A percentile compares a stretch with the other conserved stretches of the same genome.
Conservation (phyloP, 35 echinoderm and acorn worm species). For the Anneissia japonica region DNA sequence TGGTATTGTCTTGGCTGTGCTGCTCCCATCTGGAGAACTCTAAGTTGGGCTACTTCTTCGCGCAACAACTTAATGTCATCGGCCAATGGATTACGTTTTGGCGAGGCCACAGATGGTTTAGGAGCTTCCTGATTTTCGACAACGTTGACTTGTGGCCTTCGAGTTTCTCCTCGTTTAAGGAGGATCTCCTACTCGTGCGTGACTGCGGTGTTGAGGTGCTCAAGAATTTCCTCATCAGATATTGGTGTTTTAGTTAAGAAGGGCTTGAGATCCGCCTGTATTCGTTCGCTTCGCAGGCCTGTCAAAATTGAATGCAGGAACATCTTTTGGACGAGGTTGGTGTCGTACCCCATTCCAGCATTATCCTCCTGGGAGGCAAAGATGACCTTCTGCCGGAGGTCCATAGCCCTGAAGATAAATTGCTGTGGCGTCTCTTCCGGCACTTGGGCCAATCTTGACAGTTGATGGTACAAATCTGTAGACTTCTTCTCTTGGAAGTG, state of each 20-base stretch:
- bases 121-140: neutral
- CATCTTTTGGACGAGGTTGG: conserved; percentile 24
- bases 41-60: too few species aligned
- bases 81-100: too few species aligned
- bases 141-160: neutral
- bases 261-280: conserved; percentile 8
- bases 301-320: conserved; percentile 29
- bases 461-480: conserved; percentile 15
- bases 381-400: conserved; percentile 44
- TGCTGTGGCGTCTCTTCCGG: conserved; percentile 40
- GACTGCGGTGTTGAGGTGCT: neutral
- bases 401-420: conserved; percentile 37
- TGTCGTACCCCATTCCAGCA: neutral
- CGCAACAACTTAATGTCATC: too few species aligned
- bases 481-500: conserved; percentile 44
- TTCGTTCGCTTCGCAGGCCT: conserved; percentile 21
- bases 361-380: conserved; percentile 50
- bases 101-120: too few species aligned
- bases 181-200: conserved; percentile 12
- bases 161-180: neutral
- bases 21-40: too few species aligned
- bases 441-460: conserved; percentile 7
- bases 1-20: too few species aligned
- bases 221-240: conserved; percentile 41
- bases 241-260: neutral